These are phyloP conservation scores for Onychorhynchus coronatus DNA, from an alignment of 2,113 vertebrate genomes.

Conservation along the genomic window DNA sequence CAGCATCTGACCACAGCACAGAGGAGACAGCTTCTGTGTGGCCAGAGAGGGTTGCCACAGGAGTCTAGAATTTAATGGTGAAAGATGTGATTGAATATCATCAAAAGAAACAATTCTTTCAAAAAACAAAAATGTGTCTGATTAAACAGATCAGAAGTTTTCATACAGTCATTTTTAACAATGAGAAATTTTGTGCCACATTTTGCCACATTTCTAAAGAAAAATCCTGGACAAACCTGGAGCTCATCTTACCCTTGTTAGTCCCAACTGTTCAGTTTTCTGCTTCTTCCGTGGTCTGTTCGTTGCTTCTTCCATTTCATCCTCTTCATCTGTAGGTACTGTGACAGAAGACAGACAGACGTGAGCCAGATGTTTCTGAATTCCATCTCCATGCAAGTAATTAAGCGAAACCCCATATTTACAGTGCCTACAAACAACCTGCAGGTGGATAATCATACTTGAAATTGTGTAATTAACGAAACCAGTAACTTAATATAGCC, in stretches of 20 bases:
- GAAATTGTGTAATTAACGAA: neutral
- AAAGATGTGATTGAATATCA: neutral
- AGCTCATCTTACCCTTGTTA: constrained; percentile 83
- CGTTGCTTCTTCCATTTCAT: constrained; percentile 83
- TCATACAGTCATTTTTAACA: neutral
- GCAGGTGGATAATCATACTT: neutral
- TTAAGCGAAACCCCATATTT: neutral
- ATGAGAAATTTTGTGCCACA: neutral
- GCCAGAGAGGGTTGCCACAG: constrained; percentile 91
- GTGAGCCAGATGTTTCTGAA: neutral
- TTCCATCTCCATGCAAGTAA: neutral
- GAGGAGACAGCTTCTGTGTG: constrained; percentile 92
- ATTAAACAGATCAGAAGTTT: neutral
- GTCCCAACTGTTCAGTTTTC: constrained; percentile 92
- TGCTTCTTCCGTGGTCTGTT: constrained; percentile 94
- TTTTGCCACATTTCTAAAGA: neutral
- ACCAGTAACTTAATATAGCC: neutral
- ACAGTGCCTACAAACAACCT: neutral
- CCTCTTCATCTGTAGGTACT: constrained; percentile 94
- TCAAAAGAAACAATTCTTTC: neutral
- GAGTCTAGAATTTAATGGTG: constrained; percentile 79
- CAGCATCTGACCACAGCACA: constrained; percentile 89
- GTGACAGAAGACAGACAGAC: neutral
- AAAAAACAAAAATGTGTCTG: neutral
- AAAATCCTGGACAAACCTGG: neutral